phyloP scores from a whole-genome alignment of 2,888 invertebrate species.

The Ellobium chinense region DNA sequence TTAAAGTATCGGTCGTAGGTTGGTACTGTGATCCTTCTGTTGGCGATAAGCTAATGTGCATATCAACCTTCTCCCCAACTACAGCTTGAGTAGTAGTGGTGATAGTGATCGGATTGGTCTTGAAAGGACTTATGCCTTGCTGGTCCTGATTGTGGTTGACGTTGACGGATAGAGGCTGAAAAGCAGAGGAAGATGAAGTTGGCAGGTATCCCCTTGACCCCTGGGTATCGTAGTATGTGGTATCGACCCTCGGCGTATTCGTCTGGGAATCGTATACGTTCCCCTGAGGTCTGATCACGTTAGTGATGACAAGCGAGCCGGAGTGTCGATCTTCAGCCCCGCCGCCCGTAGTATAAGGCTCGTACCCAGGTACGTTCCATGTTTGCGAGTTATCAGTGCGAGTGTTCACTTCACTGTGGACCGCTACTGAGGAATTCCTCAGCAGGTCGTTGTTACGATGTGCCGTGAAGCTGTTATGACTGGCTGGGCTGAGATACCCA shows the following conservation, averaged over 20 bases:
- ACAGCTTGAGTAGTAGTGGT: slow-evolving; percentile 47
- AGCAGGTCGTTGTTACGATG: not conserved
- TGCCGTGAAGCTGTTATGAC: not conserved
- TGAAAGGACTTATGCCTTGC: not conserved
- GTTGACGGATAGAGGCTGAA: not conserved
- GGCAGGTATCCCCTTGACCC: not conserved
- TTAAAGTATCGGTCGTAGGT: not conserved
- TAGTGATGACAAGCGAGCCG: slow-evolving; percentile 19
- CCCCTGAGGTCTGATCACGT: not conserved
- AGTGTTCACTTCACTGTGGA: not conserved
- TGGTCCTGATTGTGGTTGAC: not conserved
- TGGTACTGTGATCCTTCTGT: not conserved
- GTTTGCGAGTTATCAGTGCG: slow-evolving; percentile 10
- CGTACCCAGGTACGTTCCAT: not conserved
- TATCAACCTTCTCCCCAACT: slow-evolving; percentile 47
- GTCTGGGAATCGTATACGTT: not conserved
- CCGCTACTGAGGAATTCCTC: not conserved
- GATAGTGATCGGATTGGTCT: slow-evolving; percentile 32
- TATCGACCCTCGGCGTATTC: not conserved
- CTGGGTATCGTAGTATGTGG: not conserved
- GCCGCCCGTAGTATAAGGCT: slow-evolving; percentile 8
- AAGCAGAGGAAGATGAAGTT: not conserved
- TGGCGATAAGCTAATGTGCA: slow-evolving; percentile 47
- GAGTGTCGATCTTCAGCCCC: not conserved
- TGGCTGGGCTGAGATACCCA: not conserved